Conservation (phyloP, 92 coral and sea anemone genomes). For the Phenganax subtilis region DNA sequence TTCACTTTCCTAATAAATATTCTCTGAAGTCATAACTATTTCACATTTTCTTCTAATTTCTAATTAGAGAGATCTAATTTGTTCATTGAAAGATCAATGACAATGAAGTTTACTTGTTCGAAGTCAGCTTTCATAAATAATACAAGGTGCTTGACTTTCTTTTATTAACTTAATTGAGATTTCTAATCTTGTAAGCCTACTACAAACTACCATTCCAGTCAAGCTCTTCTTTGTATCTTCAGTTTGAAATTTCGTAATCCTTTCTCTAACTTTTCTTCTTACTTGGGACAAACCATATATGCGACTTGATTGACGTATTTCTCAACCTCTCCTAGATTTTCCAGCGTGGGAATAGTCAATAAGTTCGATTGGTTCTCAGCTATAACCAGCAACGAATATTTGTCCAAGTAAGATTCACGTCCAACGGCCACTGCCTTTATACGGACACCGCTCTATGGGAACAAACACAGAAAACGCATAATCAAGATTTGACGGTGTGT, state of each 20-base stretch:
- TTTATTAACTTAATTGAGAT: too few relatives aligned
- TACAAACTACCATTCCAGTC: background rate
- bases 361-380: slow-evolving; percentile 15
- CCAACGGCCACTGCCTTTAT: slow-evolving; percentile 26
- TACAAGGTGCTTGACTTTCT: too few relatives aligned
- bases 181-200: too few relatives aligned
- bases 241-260: background rate
- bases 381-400: slow-evolving; percentile 4
- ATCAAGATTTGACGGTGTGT: too few relatives aligned
- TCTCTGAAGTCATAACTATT: too few relatives aligned
- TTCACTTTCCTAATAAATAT: too few relatives aligned
- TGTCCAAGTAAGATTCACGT: slow-evolving; percentile 3
- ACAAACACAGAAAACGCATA: background rate
- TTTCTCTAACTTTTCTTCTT: background rate
- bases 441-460: slow-evolving; percentile 18
- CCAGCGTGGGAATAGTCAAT: slow-evolving; percentile 10
- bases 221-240: background rate
- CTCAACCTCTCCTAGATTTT: background rate
- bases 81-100: too few relatives aligned
- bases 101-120: too few relatives aligned
- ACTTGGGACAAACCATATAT: slow-evolving; percentile 12
- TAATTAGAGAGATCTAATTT: too few relatives aligned
- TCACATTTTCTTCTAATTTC: too few relatives aligned
- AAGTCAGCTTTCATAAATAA: too few relatives aligned
- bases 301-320: slow-evolving; percentile 17